A percentile compares a stretch with the other conserved stretches of the same genome.
Conservation (phyloP, 2,797 vertebrate species). For the Lacerta viridis region DNA sequence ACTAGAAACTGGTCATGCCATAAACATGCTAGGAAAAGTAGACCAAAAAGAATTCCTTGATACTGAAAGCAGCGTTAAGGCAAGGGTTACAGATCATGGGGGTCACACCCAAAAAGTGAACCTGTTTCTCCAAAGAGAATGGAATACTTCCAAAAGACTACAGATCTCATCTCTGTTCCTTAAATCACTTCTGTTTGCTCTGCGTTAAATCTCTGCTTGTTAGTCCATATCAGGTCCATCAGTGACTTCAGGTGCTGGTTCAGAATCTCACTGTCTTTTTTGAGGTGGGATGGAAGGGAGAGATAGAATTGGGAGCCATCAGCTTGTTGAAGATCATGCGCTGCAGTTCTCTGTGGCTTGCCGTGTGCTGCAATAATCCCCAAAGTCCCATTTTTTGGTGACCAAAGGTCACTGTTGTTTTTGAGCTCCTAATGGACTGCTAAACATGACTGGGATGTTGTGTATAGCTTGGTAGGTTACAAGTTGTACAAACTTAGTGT, state of each 20-base stretch:
- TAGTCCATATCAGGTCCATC: too few species aligned
- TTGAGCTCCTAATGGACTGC: neutral
- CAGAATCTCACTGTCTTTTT: neutral
- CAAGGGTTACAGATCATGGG: neutral
- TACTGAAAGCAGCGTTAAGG: neutral
- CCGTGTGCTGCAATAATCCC: neutral
- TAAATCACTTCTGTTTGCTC: neutral
- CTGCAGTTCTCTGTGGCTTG: neutral
- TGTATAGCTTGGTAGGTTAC: neutral
- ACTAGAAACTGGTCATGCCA: neutral
- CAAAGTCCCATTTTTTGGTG: neutral
- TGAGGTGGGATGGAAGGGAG: neutral
- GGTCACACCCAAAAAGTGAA: neutral
- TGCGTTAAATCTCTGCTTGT: neutral
- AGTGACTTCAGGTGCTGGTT: neutral
- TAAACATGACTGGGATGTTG: neutral
- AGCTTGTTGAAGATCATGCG: neutral
- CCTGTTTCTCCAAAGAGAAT: neutral
- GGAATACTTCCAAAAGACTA: neutral
- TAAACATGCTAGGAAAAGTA: neutral
- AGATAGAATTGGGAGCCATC: too few species aligned
- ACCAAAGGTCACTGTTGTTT: too few species aligned
- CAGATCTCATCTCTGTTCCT: neutral
- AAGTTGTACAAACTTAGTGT: neutral
- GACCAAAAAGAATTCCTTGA: neutral